Evolutionary conservation across 2,888 invertebrate genomes (phyloP), one percentile per base, ranked within the genome.

Genomic region (Tachystola acroxantha): DNA sequence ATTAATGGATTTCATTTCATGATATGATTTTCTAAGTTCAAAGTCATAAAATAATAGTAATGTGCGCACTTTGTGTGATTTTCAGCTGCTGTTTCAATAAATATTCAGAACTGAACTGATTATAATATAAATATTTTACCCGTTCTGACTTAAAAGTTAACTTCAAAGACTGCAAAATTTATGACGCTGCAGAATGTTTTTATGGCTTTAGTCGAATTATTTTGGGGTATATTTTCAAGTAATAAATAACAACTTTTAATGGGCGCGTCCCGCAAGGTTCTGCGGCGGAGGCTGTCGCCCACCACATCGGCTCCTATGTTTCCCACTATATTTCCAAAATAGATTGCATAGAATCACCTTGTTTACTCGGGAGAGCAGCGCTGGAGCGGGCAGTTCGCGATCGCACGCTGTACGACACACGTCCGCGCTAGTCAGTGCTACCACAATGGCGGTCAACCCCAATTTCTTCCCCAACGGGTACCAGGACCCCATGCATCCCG

Each of bases 401-500:
- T 66, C 69, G 71, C 48, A 59, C 75, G 69, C 63, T 76, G 80
- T 65, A 57, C 79, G 72, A 71, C 66, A 71, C 70, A 72, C 76
- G 70, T 70, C 71, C 69, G 73, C 64, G 68, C 64, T 53, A 57
- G 45, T 56, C 41, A 70, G 70, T 72, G 66, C 51, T 64, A 58
- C 50, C 41, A 53, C 48, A 41, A 85, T 84, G 84, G 67, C 81
- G 49, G 67, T 76, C 64, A 84, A 85, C 73, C 81, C 69, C 34
- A 85, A 85, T 58, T 86, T 86, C 76, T 86, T 85, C 75, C 86
- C 86, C 65, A 86, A 86, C 60, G 86, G 86, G 39, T 86, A 86
- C 72, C 86, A 86, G 70, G 86, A 86, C 57, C 74, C 84, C 50
- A 80, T 76, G 75, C 85, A 86, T 64, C 85, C 75, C 44, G 89